A percentile compares a stretch with the other conserved stretches of the same genome.
phyloP scores from a whole-genome alignment of 2,888 invertebrate genomes.

The Xestia xanthographa region DNA sequence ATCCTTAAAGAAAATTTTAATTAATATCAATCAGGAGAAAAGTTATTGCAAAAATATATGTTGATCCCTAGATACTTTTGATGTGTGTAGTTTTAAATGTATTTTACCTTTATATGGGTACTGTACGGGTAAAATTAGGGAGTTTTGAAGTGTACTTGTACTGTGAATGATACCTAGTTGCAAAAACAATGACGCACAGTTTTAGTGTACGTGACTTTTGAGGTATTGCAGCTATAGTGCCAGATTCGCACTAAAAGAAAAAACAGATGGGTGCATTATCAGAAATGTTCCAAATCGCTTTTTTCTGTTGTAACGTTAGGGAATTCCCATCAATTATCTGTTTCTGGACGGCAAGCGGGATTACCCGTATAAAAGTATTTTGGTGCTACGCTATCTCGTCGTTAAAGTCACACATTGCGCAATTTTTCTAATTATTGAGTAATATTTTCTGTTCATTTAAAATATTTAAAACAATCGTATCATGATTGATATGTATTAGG shows the following conservation, averaged over 20 bases:
- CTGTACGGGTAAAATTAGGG: neutral
- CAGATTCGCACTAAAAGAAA: neutral
- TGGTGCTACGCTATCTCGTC: neutral
- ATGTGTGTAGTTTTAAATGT: too few species aligned
- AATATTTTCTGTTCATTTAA: constrained; percentile 10
- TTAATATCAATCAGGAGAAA: too few species aligned
- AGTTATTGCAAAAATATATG: too few species aligned
- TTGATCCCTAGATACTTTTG: too few species aligned
- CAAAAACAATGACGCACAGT: neutral
- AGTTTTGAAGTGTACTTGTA: neutral
- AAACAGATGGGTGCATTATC: neutral
- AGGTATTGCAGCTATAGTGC: neutral
- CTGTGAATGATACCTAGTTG: neutral
- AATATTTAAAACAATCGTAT: constrained; percentile 14
- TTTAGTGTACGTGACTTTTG: neutral
- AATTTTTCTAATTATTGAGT: constrained; percentile 16
- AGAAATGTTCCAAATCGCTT: neutral
- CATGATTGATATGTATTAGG: constrained; percentile 5
- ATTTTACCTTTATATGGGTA: neutral
- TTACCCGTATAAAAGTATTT: constrained; percentile 4
- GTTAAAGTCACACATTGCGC: neutral
- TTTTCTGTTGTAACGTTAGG: neutral
- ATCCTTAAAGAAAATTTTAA: too few species aligned
- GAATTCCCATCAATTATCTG: constrained; percentile 12
- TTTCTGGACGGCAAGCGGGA: neutral